Evolutionary conservation across 2,888 invertebrate genomes (phyloP).

Genomic region (Pecten maximus): DNA sequence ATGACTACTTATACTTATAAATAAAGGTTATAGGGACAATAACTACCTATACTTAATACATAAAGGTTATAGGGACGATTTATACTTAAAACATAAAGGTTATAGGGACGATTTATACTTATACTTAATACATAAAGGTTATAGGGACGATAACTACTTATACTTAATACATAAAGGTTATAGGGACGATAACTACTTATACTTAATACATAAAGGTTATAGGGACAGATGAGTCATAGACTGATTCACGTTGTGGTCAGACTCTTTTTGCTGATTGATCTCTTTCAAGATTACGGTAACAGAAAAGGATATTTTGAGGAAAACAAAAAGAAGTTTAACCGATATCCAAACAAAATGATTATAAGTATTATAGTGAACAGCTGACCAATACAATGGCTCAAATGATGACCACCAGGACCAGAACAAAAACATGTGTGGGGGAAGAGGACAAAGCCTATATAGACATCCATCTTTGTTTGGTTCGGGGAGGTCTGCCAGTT

Average conservation of each 20-base stretch:
- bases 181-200: too few relatives aligned
- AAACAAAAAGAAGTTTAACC: neutral
- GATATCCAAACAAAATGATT: constrained; percentile 23
- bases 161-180: too few relatives aligned
- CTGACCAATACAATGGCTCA: constrained; percentile 3
- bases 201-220: neutral
- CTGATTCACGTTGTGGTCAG: neutral
- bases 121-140: neutral
- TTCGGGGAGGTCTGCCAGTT: constrained; percentile 20
- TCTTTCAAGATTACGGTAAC: neutral
- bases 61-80: neutral
- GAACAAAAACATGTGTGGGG: neutral
- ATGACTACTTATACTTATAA: neutral
- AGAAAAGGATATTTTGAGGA: neutral
- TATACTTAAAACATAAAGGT: neutral
- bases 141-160: too few relatives aligned
- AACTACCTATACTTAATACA: neutral
- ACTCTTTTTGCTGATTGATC: neutral
- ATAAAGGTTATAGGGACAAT: too few relatives aligned
- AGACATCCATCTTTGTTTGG: constrained; percentile 18
- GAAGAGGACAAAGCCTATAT: neutral
- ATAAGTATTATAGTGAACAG: neutral
- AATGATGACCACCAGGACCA: constrained; percentile 1
- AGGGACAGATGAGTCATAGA: neutral
- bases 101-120: neutral